Conservation (phyloP, 2,797 vertebrate species). For the Lophotriccus pileatus region DNA sequence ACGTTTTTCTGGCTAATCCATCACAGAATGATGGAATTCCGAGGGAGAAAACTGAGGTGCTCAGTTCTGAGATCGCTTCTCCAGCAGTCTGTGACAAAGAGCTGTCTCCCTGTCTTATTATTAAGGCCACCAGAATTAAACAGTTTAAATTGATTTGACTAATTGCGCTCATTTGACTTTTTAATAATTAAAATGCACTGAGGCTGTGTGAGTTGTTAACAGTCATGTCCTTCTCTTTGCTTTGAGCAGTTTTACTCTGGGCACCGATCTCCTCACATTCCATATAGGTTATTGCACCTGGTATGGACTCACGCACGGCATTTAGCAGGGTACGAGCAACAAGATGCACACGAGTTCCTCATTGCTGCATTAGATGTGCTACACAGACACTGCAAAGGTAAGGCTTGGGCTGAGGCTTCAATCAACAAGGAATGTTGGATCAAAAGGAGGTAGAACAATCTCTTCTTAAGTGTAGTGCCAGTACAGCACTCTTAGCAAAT, state of each 20-base stretch:
- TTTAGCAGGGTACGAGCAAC: slow-evolving; percentile 98
- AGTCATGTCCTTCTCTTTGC: slow-evolving; percentile 45
- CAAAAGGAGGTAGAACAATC: slow-evolving; percentile 12
- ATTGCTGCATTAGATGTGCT: slow-evolving; percentile 96
- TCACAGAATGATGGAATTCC: not conserved
- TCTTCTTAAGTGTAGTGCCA: not conserved
- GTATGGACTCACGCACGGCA: slow-evolving; percentile 98
- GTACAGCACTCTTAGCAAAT: not conserved
- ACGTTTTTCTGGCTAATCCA: not conserved
- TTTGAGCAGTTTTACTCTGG: slow-evolving; percentile 93
- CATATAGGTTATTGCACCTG: slow-evolving; percentile 97
- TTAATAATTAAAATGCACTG: not conserved
- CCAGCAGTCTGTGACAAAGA: not conserved
- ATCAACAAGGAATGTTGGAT: not conserved
- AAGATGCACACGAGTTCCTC: slow-evolving; percentile 98
- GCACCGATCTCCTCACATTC: slow-evolving; percentile 98
- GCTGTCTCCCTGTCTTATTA: not conserved
- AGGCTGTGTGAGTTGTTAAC: slow-evolving; percentile 39
- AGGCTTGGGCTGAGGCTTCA: slow-evolving; percentile 2
- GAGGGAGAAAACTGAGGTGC: not conserved
- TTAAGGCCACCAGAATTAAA: not conserved
- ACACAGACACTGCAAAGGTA: slow-evolving; percentile 97
- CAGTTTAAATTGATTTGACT: not conserved
- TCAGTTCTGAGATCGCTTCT: not conserved
- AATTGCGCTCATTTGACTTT: slow-evolving; percentile 1